Evolutionary conservation across 2,113 vertebrate genomes (phyloP), one percentile per base, ranked within the genome.

Genomic region (Hirundichthys speculiger): DNA sequence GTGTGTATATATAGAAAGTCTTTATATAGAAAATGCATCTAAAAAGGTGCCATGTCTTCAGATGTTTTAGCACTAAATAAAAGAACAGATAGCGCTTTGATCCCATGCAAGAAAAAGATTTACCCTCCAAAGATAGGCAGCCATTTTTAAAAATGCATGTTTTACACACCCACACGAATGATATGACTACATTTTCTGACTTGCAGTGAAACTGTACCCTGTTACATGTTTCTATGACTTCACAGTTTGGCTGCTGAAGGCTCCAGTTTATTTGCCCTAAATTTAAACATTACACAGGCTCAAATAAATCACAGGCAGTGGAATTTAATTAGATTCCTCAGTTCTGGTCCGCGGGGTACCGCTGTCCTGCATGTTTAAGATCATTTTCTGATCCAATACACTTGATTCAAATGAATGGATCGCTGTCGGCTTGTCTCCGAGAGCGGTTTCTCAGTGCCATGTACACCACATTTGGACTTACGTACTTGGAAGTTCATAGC

Each of bases 251-350:
- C 25, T 48, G 41, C 30, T 58, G 24, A 49, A 45, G 53, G 43
- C 52, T 60, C 21, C 2, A n/a, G 42, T 38, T 55, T 39, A 53
- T 73, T 54, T 49, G 58, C 18, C 14, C 62, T 82, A 78, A 77
- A 69, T 73, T 41, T 79, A 69, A 81, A 69, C 69, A 68, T 63
- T 46, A 69, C 54, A 63, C 16, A 1, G 42, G 45, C 53, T 60
- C 63, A 76, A 81, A 84, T 56, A 86, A 75, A 80, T 53, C 69
- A 43, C 61, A 25, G 54, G 52, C 53, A 71, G 61, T 75, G 53
- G 47, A 83, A 68, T 82, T 84, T 52, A 79, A 79, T 82, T 79
- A 79, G 69, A 46, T 22, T 77, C 55, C 53, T 62, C 60, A n/a
- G n/a, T n/a, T n/a, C n/a, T n/a, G n/a, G n/a, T n/a, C n/a, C n/a